phyloP scores from a whole-genome alignment of 92 coral and sea anemone genomes.

The Hydrozoanthus gracilis region DNA sequence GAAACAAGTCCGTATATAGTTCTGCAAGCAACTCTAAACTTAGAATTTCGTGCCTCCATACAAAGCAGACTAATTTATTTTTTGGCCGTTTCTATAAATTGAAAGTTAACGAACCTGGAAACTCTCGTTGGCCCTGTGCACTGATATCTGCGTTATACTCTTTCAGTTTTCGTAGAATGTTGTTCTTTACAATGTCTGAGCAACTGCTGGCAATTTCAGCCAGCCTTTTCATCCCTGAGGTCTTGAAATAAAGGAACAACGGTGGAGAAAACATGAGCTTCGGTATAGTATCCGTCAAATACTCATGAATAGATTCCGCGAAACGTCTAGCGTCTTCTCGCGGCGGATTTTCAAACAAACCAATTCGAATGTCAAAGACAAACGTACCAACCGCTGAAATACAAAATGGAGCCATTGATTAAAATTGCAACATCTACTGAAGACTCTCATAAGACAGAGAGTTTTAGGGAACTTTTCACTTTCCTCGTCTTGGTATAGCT shows the following conservation, averaged over 20 bases:
- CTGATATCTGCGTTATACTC: neutral
- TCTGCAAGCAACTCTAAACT: too few relatives aligned
- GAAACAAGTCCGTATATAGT: too few relatives aligned
- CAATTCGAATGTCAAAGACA: slow-evolving; percentile 1
- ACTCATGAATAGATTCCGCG: neutral
- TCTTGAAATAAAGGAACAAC: neutral
- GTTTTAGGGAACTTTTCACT: neutral
- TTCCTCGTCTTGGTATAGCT: too few relatives aligned
- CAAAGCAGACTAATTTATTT: too few relatives aligned
- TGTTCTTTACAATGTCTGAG: neutral
- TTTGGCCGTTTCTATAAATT: too few relatives aligned
- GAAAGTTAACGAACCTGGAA: neutral
- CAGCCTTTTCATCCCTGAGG: neutral
- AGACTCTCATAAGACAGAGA: neutral
- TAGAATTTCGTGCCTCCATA: too few relatives aligned
- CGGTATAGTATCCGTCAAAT: neutral
- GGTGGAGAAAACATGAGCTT: neutral
- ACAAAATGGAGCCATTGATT: neutral
- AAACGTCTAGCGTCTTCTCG: neutral
- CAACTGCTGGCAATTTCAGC: neutral
- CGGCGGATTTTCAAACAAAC: slow-evolving; percentile 5
- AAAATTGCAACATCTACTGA: too few relatives aligned
- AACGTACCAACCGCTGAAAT: neutral
- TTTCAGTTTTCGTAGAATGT: neutral
- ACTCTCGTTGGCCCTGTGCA: neutral